A percentile compares a stretch with the other conserved stretches of the same genome.
phyloP scores from a whole-genome alignment of 2,888 invertebrate species.

The Sthenelais limicola region DNA sequence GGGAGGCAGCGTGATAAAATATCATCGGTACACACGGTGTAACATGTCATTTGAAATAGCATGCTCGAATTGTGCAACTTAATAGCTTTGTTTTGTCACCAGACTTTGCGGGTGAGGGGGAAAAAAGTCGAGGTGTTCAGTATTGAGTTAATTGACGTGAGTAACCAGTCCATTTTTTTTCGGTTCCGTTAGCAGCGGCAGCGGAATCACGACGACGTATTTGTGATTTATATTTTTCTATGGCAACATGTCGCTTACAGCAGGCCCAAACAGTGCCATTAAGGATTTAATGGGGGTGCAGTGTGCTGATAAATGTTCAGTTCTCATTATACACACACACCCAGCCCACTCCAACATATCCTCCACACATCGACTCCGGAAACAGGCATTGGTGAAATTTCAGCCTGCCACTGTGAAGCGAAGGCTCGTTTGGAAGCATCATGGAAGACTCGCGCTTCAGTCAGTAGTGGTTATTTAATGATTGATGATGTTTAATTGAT shows the following conservation, averaged over 20 bases:
- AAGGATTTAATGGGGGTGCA: slow-evolving; percentile 24
- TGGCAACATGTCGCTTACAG: slow-evolving; percentile 33
- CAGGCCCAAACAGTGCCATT: slow-evolving; percentile 31
- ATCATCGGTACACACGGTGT: too few relatives aligned
- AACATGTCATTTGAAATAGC: too few relatives aligned
- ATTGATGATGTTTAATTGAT: slow-evolving; percentile 36
- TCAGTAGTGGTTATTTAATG: slow-evolving; percentile 31
- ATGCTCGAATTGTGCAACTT: too few relatives aligned
- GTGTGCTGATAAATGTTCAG: slow-evolving; percentile 31
- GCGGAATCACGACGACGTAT: too few relatives aligned
- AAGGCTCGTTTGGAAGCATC: too few relatives aligned
- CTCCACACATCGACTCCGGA: not conserved
- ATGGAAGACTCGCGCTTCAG: slow-evolving; percentile 20
- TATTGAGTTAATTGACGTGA: too few relatives aligned
- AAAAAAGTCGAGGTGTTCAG: too few relatives aligned
- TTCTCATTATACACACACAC: slow-evolving; percentile 18
- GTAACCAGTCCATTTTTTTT: too few relatives aligned
- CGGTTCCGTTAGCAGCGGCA: too few relatives aligned
- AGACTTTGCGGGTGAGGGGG: too few relatives aligned
- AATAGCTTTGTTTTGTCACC: too few relatives aligned
- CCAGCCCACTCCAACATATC: slow-evolving; percentile 13
- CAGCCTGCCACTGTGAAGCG: slow-evolving; percentile 23
- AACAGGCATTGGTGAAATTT: slow-evolving; percentile 33
- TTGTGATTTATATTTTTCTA: slow-evolving; percentile 32
- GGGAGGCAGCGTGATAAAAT: too few relatives aligned